Percentiles rank a stretch among this genome's conserved stretches.
Evolutionary conservation across 1,140 invertebrate species (phyloP).

Genomic region (Bicyclus anynana): DNA sequence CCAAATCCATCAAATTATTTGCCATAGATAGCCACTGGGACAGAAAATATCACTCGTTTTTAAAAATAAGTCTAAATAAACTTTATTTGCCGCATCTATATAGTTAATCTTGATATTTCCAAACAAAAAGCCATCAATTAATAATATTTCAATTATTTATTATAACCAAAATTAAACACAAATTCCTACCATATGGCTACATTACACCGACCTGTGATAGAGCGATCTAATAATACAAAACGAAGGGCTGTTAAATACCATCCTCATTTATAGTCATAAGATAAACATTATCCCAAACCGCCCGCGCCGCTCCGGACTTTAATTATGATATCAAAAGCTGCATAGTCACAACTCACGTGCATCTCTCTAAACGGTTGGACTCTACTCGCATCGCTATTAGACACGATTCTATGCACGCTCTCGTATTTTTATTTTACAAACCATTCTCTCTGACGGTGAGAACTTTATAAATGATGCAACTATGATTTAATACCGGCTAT

Average conservation of each 20-base stretch:
- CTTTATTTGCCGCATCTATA: too few relatives aligned
- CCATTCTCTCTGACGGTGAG: constrained; percentile 34
- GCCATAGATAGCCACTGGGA: too few relatives aligned
- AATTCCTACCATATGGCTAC: not conserved
- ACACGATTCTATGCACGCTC: constrained; percentile 71
- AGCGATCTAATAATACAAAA: constrained; percentile 3
- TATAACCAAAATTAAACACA: not conserved
- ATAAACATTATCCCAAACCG: constrained; percentile 54
- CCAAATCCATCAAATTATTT: too few relatives aligned
- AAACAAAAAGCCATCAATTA: too few relatives aligned
- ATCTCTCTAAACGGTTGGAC: constrained; percentile 46
- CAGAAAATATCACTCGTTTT: too few relatives aligned
- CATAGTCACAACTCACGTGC: constrained; percentile 44
- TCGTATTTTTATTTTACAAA: constrained; percentile 62
- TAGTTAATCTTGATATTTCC: too few relatives aligned
- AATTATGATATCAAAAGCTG: constrained; percentile 74
- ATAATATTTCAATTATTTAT: not conserved
- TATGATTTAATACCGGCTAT: constrained; percentile 37
- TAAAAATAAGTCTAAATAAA: too few relatives aligned
- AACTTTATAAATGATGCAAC: constrained; percentile 42
- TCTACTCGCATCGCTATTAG: constrained; percentile 59
- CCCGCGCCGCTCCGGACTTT: constrained; percentile 38
- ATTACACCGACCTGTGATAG: not conserved
- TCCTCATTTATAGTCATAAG: constrained; percentile 23
- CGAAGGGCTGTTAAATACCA: constrained; percentile 10